Conservation (phyloP, 30 jellyfish, hydroid and myxozoan genomes). For the Aurelia aurita complex sp. Pacific region DNA sequence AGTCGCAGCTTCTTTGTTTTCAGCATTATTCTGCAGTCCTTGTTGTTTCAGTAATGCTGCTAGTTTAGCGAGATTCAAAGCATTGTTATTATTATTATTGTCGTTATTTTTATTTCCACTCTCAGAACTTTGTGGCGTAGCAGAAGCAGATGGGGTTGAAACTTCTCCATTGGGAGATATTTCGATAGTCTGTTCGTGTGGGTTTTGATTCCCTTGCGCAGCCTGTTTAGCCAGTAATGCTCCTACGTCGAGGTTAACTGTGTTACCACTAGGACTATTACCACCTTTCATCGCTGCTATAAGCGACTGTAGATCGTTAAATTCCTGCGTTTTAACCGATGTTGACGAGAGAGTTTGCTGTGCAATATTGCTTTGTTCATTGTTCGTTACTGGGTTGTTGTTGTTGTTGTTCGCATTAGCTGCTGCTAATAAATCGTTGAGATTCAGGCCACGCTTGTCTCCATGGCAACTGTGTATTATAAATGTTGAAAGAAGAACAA, state of each 20-base stretch:
- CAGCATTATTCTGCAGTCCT: constrained; percentile 28
- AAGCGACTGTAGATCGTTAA: constrained; percentile 57
- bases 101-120: constrained; percentile 3
- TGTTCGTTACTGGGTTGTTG: constrained; percentile 56
- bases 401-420: constrained; percentile 41
- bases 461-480: constrained; percentile 15
- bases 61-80: constrained; percentile 7
- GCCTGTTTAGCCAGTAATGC: constrained; percentile 28
- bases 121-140: background rate
- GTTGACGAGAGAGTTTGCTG: constrained; percentile 44
- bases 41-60: constrained; percentile 37
- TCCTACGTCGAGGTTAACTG: constrained; percentile 48
- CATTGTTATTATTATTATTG: constrained; percentile 7
- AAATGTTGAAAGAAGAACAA: constrained; percentile 11
- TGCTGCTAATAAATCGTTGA: constrained; percentile 57
- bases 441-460: constrained; percentile 46
- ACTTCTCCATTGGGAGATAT: constrained; percentile 29
- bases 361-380: constrained; percentile 25
- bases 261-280: constrained; percentile 22
- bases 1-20: constrained; percentile 16
- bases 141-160: background rate
- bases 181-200: constrained; percentile 45
- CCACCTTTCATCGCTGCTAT: constrained; percentile 61
- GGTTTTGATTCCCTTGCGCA: background rate
- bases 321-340: constrained; percentile 79